phyloP scores from a whole-genome alignment of 1,140 invertebrate species.

The Saccostrea glomerata region DNA sequence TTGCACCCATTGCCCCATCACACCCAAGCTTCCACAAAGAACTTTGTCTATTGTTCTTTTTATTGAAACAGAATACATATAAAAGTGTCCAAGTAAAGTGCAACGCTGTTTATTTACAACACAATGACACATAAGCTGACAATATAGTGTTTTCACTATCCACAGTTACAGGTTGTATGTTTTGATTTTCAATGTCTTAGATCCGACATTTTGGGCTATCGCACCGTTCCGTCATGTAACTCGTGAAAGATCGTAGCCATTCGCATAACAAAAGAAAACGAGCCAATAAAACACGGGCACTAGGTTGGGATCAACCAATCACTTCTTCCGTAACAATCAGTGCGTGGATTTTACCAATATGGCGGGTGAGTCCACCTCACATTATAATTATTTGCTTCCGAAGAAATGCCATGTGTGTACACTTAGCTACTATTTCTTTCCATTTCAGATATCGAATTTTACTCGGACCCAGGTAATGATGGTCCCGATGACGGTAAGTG shows the following conservation, averaged over 20 bases:
- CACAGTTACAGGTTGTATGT: not conserved
- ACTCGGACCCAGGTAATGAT: conserved; percentile 74
- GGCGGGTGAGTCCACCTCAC: conserved; percentile 78
- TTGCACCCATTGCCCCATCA: conserved; percentile 53
- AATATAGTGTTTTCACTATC: not conserved
- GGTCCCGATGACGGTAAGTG: conserved; percentile 75
- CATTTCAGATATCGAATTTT: conserved; percentile 78
- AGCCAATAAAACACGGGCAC: conserved; percentile 68
- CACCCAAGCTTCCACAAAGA: conserved; percentile 46
- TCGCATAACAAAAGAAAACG: conserved; percentile 64
- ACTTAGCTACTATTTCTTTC: conserved; percentile 63
- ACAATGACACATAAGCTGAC: not conserved
- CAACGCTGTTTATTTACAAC: not conserved
- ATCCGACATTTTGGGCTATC: conserved; percentile 10
- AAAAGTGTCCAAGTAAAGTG: not conserved
- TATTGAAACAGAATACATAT: not conserved
- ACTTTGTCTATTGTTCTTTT: conserved; percentile 28
- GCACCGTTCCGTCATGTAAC: conserved; percentile 61
- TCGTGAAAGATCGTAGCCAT: conserved; percentile 65
- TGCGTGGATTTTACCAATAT: conserved; percentile 78
- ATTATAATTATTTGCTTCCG: conserved; percentile 73
- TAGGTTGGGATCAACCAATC: conserved; percentile 70
- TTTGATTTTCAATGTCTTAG: not conserved
- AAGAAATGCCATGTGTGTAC: conserved; percentile 70
- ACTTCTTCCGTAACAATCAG: conserved; percentile 68